Percentiles rank a stretch among this genome's conserved stretches.
Evolutionary conservation across 2,113 vertebrate species (phyloP).

Genomic region (Datnioides undecimradiatus): DNA sequence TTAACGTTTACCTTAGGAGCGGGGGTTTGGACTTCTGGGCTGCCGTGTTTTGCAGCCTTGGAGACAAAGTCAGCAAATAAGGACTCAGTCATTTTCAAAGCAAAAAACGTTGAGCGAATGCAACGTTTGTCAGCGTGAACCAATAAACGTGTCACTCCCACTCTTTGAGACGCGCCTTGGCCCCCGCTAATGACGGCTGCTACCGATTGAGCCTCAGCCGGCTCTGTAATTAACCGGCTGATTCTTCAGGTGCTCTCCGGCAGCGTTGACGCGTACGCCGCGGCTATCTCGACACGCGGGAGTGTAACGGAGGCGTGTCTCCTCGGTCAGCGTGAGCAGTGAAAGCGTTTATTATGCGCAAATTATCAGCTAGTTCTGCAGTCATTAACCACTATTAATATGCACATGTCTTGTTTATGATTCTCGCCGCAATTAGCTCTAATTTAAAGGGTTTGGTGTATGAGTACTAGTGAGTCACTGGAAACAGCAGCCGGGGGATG

Average conservation of each 20-base stretch:
- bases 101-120: conserved; percentile 51
- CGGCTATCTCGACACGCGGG: conserved; percentile 23
- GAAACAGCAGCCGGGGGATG: conserved; percentile 11
- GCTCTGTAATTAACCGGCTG: conserved; percentile 74
- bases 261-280: conserved; percentile 32
- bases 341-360: conserved; percentile 60
- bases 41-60: neutral
- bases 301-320: conserved; percentile 41
- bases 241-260: conserved; percentile 61
- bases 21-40: neutral
- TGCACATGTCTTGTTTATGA: conserved; percentile 67
- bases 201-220: conserved; percentile 68
- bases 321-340: conserved; percentile 40
- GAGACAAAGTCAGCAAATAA: neutral
- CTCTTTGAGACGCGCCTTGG: conserved; percentile 53
- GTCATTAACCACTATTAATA: conserved; percentile 57
- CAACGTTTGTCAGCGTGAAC: conserved; percentile 66
- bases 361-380: conserved; percentile 53
- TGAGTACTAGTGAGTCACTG: conserved; percentile 33
- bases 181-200: conserved; percentile 72
- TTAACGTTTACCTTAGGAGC: neutral
- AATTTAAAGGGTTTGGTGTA: conserved; percentile 49
- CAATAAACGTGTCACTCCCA: conserved; percentile 72
- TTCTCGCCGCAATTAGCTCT: conserved; percentile 54
- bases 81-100: conserved; percentile 4